These are phyloP conservation scores for Xylota sylvarum DNA, from an alignment of 2,888 invertebrate genomes.

Conservation along the genomic window DNA sequence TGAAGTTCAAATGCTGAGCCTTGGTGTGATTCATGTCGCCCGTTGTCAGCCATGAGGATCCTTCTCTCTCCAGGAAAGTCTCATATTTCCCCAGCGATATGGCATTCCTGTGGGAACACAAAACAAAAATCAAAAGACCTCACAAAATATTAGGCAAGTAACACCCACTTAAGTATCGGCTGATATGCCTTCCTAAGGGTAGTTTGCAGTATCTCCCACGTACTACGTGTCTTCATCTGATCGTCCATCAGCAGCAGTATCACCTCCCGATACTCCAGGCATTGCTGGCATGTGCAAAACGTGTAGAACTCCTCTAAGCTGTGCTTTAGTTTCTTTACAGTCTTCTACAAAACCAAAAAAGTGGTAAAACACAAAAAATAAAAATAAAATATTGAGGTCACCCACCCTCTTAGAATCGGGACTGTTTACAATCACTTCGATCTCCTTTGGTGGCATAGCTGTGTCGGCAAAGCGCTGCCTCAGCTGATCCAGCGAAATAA, in stretches of 20 bases:
- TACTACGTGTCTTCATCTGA: constrained; percentile 83
- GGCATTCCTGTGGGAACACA: constrained; percentile 80
- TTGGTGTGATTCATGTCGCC: constrained; percentile 83
- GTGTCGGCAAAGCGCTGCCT: constrained; percentile 81
- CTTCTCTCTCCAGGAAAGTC: constrained; percentile 82
- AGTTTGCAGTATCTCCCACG: constrained; percentile 83
- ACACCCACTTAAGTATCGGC: constrained; percentile 83
- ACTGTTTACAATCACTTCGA: constrained; percentile 82
- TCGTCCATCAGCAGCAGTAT: constrained; percentile 84
- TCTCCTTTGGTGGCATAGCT: constrained; percentile 78
- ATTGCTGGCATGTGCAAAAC: constrained; percentile 83
- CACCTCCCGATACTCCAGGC: constrained; percentile 84
- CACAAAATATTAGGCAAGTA: not conserved
- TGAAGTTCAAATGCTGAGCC: constrained; percentile 83
- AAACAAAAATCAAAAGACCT: not conserved
- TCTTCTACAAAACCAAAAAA: constrained; percentile 37
- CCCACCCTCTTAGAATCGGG: constrained; percentile 79
- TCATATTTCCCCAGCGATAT: constrained; percentile 83
- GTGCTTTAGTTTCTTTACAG: constrained; percentile 80
- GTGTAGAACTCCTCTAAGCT: constrained; percentile 83
- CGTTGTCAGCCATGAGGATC: constrained; percentile 83
- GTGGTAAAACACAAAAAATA: not conserved
- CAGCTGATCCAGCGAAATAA: constrained; percentile 82
- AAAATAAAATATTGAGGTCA: constrained; percentile 6
- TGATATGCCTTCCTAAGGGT: constrained; percentile 83